Evolutionary conservation across 2,113 vertebrate species (phyloP).

Genomic region (Cololabis saira): DNA sequence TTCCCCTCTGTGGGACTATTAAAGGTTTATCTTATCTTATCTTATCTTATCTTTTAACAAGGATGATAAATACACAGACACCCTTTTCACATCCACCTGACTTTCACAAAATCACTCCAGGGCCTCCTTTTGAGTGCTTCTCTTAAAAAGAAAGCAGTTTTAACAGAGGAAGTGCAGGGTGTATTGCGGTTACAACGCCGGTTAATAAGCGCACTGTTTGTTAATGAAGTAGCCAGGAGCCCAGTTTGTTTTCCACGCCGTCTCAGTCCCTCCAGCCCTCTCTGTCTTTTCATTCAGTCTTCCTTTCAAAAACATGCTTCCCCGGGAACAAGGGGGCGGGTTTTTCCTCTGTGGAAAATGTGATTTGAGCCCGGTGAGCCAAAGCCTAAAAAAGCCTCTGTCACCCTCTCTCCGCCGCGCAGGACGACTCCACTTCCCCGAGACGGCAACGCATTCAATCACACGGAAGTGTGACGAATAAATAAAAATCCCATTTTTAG

Average conservation of each 20-base stretch:
- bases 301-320: slow-evolving; percentile 76
- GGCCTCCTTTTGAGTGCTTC: not conserved
- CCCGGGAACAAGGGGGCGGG: slow-evolving; percentile 71
- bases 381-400: slow-evolving; percentile 49
- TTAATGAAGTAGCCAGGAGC: slow-evolving; percentile 17
- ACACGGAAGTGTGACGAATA: not conserved
- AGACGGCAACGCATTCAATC: not conserved
- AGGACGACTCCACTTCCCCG: slow-evolving; percentile 5
- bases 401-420: slow-evolving; percentile 59
- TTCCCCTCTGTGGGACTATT: too few species aligned
- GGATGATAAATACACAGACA: too few species aligned
- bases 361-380: slow-evolving; percentile 75
- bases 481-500: not conserved
- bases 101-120: too few species aligned
- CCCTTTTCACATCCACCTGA: slow-evolving; percentile 38
- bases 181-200: not conserved
- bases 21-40: too few species aligned
- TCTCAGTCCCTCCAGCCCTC: slow-evolving; percentile 26
- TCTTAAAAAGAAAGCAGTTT: not conserved
- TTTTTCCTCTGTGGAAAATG: slow-evolving; percentile 84
- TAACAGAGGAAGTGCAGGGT: not conserved
- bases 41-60: too few species aligned
- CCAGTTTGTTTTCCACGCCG: slow-evolving; percentile 58
- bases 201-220: slow-evolving; percentile 16
- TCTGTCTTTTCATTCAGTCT: slow-evolving; percentile 70